These are phyloP conservation scores for Oophaga sylvatica DNA, from an alignment of 2,797 vertebrate species.

Conservation along the genomic window DNA sequence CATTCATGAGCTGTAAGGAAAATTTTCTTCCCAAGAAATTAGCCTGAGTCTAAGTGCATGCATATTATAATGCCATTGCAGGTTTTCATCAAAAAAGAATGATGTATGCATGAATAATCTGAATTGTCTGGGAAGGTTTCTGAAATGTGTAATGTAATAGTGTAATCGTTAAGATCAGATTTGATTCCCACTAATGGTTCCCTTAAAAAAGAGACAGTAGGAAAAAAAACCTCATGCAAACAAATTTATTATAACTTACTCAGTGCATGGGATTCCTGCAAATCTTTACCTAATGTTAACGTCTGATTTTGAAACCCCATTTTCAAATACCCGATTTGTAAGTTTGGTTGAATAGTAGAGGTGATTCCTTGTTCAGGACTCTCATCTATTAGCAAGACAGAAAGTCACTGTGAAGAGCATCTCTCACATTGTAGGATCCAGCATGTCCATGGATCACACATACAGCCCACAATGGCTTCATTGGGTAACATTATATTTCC, in stretches of 20 bases:
- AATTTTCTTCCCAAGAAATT: slow-evolving; percentile 3
- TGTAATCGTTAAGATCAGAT: background rate
- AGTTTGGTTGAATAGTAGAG: background rate
- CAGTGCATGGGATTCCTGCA: background rate
- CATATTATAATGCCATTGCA: background rate
- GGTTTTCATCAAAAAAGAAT: background rate
- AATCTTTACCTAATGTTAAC: background rate
- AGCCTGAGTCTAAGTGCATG: background rate
- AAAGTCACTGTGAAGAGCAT: background rate
- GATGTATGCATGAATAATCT: background rate
- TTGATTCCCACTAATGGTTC: background rate
- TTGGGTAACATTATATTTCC: no score
- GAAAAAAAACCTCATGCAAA: background rate
- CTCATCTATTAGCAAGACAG: background rate
- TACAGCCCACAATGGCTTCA: background rate
- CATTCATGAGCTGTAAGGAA: background rate
- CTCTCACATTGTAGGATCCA: background rate
- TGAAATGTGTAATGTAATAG: background rate
- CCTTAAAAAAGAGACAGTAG: background rate
- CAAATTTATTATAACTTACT: background rate
- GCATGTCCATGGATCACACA: background rate
- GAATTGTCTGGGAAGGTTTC: background rate
- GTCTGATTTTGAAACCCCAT: background rate
- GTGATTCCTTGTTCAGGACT: background rate
- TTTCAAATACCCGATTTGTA: background rate